Evolutionary conservation across 23 tunicate species (phyloP).

Genomic region (Oikopleura albicans): DNA sequence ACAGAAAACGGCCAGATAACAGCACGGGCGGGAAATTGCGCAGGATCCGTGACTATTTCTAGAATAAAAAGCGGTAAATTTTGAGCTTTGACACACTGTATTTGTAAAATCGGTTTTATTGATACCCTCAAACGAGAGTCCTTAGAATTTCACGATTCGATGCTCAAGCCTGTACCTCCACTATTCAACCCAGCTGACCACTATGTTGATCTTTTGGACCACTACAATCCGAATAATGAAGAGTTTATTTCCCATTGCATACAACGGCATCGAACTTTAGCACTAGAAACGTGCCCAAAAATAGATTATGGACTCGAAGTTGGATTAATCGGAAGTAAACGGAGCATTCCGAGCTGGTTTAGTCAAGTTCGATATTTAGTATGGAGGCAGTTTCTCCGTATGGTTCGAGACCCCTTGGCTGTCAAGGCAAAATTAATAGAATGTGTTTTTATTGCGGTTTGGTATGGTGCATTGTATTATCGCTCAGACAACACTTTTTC

Average conservation of each 20-base stretch:
- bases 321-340: too few species aligned
- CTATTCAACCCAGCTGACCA: conserved; percentile 1
- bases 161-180: neutral
- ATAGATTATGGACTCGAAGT: too few species aligned
- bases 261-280: neutral
- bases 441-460: neutral
- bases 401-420: neutral
- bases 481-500: neutral
- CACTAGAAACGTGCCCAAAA: too few species aligned
- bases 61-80: too few species aligned
- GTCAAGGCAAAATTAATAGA: neutral
- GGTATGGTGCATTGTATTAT: neutral
- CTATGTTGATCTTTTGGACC: neutral
- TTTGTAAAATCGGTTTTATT: too few species aligned
- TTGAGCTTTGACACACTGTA: too few species aligned
- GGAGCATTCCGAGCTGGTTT: too few species aligned
- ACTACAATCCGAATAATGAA: neutral
- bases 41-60: too few species aligned
- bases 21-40: too few species aligned
- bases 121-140: too few species aligned
- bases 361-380: neutral
- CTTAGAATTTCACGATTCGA: too few species aligned
- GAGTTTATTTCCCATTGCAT: neutral
- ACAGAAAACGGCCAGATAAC: too few species aligned
- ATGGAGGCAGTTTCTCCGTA: neutral